Evolutionary conservation across 2,888 invertebrate species (phyloP).

Genomic region (Gandaritis pyraliata): DNA sequence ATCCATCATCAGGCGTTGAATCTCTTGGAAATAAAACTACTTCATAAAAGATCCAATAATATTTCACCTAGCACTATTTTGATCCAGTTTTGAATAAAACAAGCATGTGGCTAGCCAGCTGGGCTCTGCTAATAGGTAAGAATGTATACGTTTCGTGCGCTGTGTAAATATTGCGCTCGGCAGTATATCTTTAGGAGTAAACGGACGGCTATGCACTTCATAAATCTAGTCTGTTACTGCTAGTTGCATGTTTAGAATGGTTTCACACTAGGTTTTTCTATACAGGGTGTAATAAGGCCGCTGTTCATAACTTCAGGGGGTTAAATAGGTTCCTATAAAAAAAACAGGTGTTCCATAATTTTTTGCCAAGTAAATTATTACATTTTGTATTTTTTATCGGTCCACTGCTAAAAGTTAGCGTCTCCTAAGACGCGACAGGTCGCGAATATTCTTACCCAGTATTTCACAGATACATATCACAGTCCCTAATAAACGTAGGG

Average conservation of each 20-base stretch:
- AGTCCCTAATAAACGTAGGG: too few species aligned
- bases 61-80: neutral
- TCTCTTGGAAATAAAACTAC: neutral
- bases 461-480: too few species aligned
- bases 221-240: conserved; percentile 24
- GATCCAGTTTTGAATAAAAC: neutral
- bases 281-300: too few species aligned
- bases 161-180: conserved; percentile 31
- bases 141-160: neutral
- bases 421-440: too few species aligned
- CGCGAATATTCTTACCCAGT: too few species aligned
- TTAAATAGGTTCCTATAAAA: too few species aligned
- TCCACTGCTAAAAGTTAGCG: too few species aligned
- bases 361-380: too few species aligned
- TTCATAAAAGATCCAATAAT: neutral
- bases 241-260: neutral
- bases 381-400: too few species aligned
- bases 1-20: neutral
- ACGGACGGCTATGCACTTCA: conserved; percentile 17
- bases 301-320: too few species aligned
- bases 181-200: conserved; percentile 28
- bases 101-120: neutral
- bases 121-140: neutral
- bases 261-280: neutral
- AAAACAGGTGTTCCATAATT: too few species aligned